Percentiles rank a stretch among this genome's conserved stretches.
These are phyloP conservation scores for Myopa tessellatipennis DNA, from an alignment of 2,888 invertebrate species.

Conservation along the genomic window DNA sequence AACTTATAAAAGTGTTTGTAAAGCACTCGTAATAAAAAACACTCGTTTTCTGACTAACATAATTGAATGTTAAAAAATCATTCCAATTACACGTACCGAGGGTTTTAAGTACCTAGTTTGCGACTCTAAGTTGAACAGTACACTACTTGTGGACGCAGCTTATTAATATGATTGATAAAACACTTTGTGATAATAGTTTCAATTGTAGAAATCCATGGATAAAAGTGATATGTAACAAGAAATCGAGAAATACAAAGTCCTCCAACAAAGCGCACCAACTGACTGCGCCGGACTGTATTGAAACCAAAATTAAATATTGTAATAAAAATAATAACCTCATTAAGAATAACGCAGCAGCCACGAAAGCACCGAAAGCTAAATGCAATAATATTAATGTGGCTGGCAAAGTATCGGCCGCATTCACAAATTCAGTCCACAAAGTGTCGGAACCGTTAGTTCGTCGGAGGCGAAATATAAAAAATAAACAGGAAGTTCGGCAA, in stretches of 20 bases:
- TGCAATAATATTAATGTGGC: background rate
- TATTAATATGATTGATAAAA: constrained; percentile 52
- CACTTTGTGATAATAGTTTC: constrained; percentile 43
- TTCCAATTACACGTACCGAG: too few relatives aligned
- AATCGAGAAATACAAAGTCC: constrained; percentile 44
- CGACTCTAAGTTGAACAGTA: constrained; percentile 21
- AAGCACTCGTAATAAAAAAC: too few relatives aligned
- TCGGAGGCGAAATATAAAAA: constrained; percentile 56
- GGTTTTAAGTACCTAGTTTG: background rate
- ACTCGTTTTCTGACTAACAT: too few relatives aligned
- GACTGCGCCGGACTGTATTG: background rate
- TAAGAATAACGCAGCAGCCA: background rate
- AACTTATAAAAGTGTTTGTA: too few relatives aligned
- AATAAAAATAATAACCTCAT: constrained; percentile 5
- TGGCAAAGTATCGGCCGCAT: background rate
- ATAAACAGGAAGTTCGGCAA: constrained; percentile 59
- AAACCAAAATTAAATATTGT: constrained; percentile 39
- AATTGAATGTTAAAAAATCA: too few relatives aligned
- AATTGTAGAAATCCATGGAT: constrained; percentile 58
- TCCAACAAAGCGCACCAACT: constrained; percentile 30
- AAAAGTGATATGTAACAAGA: constrained; percentile 59
- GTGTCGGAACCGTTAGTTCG: constrained; percentile 47
- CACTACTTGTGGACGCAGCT: background rate
- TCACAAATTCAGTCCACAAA: constrained; percentile 5
- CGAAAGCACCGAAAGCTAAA: constrained; percentile 31